A percentile compares a stretch with the other conserved stretches of the same genome.
Evolutionary conservation across 2,113 vertebrate species (phyloP).

Genomic region (Donacobius atricapilla): DNA sequence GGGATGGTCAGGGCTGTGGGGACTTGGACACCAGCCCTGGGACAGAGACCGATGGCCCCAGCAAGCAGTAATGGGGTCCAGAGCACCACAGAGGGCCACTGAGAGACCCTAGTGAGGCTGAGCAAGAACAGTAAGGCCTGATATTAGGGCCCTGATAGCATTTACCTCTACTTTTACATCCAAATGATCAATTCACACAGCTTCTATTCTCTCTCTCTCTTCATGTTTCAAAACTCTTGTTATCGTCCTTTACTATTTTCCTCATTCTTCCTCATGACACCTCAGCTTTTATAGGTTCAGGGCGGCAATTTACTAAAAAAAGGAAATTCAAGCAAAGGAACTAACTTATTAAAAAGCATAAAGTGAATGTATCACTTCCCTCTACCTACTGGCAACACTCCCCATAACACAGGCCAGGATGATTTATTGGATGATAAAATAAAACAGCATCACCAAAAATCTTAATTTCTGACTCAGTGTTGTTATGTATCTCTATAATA

Average conservation of each 20-base stretch:
- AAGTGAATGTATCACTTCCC: background rate
- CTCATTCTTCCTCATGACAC: background rate
- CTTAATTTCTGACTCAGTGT: background rate
- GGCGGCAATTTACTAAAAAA: background rate
- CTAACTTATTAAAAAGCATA: background rate
- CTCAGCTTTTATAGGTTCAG: background rate
- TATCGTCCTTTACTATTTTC: background rate
- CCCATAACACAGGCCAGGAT: background rate
- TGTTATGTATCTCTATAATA: background rate
- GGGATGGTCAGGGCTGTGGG: background rate
- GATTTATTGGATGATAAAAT: background rate
- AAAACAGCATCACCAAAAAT: background rate
- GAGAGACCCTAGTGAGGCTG: background rate
- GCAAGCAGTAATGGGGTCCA: fast-evolving
- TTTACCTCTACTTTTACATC: background rate
- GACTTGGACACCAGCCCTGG: background rate
- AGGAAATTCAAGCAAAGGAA: background rate
- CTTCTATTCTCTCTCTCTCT: background rate
- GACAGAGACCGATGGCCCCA: background rate
- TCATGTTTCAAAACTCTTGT: background rate
- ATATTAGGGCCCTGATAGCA: background rate
- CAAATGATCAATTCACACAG: background rate
- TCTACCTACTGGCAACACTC: background rate
- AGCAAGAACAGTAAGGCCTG: background rate
- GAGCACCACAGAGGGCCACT: background rate